Base-by-base conservation (phyloP, 2,797 vertebrate species). In the Hephaestus fuliginosus region DNA sequence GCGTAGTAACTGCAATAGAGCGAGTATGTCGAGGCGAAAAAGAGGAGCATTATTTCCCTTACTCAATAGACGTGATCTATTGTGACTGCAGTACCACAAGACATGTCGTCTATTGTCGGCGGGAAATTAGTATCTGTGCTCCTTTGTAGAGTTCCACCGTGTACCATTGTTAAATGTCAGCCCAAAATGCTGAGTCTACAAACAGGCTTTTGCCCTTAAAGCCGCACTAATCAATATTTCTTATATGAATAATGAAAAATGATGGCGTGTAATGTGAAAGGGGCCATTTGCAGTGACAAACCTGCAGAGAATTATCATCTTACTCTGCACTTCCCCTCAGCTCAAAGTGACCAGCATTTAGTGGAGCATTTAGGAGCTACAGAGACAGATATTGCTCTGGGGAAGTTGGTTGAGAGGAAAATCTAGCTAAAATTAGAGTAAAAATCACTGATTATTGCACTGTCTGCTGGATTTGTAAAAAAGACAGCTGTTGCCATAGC, bases 1-100 rank as follows among this genome's bases (percentile, higher is more conserved):
- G 74, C 53, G 63, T 51, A 51, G 77, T 70, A 75, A 74, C 72
- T 63, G 69, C 66, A 70, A 65, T n/a, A 46, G 68, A 68, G 65
- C 9, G 68, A 80, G 66, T 51, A 66, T 82, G 78, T 82, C 41
- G 36, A 58, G 82, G 84, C 82, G 65, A 66, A 63, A 61, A 63
- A 36, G 33, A n/a, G 43, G 63, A 28, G 52, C 57, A 56, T 81
- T 58, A 67, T 61, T 75, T 62, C 56, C 65, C 13, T 61, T 17
- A 61, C 62, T 81, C 69, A 58, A 64, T 33, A 70, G 56, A 85
- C 70, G 57, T 13, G 43, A 75, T 76, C 44, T 72, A 67, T 33
- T 46, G 66, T 57, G 55, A 25, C 55, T 58, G 56, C 70, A 58
- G 46, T 14, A 73, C 84, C 33, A 70, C 65, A 20, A 78, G 71